phyloP scores from a whole-genome alignment of 1,140 invertebrate genomes.

The Macrosteles quadrilineatus region DNA sequence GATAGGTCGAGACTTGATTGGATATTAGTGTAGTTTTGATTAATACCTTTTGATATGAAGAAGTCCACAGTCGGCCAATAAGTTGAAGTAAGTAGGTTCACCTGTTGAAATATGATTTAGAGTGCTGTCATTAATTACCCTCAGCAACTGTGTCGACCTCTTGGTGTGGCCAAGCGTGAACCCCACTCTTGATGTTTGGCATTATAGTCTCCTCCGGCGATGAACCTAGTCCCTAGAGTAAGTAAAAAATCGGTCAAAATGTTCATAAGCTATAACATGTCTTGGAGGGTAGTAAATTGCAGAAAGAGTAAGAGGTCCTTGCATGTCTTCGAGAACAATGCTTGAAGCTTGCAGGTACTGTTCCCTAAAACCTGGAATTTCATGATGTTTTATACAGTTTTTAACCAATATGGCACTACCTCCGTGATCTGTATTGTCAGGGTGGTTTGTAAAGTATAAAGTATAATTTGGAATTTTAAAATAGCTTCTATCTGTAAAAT shows the following conservation, averaged over 20 bases:
- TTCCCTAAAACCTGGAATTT: neutral
- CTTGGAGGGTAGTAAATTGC: neutral
- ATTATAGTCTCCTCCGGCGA: neutral
- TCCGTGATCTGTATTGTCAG: neutral
- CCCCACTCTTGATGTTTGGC: too few species aligned
- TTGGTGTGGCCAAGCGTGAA: too few species aligned
- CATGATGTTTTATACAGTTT: neutral
- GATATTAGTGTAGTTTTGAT: too few species aligned
- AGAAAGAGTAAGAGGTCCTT: neutral
- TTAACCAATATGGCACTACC: neutral
- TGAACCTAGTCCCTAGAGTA: neutral
- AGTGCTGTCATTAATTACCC: too few species aligned
- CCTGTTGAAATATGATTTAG: too few species aligned
- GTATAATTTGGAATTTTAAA: neutral
- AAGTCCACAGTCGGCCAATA: too few species aligned
- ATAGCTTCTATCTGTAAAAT: neutral
- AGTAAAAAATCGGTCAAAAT: neutral
- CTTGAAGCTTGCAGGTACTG: neutral
- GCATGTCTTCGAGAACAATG: neutral
- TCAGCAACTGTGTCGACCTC: too few species aligned
- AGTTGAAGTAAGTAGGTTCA: too few species aligned
- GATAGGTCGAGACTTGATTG: too few species aligned
- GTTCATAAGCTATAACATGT: neutral
- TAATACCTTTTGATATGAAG: too few species aligned
- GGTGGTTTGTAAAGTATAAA: neutral